phyloP scores from a whole-genome alignment of 2,113 vertebrate species.

The Hypanus sabinus region DNA sequence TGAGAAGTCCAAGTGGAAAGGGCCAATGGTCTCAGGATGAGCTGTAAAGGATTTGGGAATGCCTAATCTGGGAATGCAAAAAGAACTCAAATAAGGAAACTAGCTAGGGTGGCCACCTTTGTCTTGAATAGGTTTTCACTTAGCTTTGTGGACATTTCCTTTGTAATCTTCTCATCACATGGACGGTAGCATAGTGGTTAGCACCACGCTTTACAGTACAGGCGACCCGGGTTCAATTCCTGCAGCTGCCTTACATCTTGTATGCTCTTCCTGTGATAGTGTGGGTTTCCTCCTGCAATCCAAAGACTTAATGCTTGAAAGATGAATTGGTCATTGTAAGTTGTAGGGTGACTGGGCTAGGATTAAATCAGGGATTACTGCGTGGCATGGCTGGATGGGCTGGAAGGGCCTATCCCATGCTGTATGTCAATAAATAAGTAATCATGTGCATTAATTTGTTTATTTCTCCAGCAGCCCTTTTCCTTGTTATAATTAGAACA shows the following conservation, averaged over 20 bases:
- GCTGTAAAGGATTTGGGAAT: background rate
- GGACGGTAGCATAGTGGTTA: background rate
- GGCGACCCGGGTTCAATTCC: too few relatives aligned
- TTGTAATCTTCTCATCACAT: background rate
- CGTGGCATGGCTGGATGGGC: too few relatives aligned
- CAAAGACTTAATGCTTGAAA: too few relatives aligned
- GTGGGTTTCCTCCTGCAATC: too few relatives aligned
- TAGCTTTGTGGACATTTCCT: background rate
- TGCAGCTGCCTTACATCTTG: too few relatives aligned
- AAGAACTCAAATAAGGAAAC: background rate
- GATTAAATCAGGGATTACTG: too few relatives aligned
- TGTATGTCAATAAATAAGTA: too few relatives aligned
- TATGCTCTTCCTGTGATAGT: too few relatives aligned
- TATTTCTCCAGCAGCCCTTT: background rate
- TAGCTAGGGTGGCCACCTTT: background rate
- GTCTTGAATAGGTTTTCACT: background rate
- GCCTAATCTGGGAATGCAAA: background rate
- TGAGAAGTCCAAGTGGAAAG: background rate
- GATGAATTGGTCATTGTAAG: too few relatives aligned
- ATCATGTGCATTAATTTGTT: background rate
- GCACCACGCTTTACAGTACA: too few relatives aligned
- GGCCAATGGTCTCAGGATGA: background rate
- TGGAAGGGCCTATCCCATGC: too few relatives aligned
- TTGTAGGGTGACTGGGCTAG: too few relatives aligned
- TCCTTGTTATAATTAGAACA: background rate